Evolutionary conservation across 2,797 vertebrate species (phyloP), one percentile per base, ranked within the genome.

Genomic region (Typhlichthys eigenmanni): DNA sequence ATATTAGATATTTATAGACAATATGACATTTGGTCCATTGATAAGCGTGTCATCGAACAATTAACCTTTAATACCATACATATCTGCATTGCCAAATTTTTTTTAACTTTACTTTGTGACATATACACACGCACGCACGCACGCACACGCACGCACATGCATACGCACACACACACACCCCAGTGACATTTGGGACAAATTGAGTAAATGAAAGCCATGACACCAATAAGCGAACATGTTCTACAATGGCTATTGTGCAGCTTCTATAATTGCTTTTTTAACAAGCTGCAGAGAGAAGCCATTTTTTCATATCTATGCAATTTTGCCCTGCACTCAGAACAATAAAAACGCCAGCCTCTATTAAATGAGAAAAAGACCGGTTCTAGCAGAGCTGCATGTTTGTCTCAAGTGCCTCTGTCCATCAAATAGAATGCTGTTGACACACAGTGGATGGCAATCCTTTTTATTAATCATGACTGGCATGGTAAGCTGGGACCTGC

Each of bases 211-310:
- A 90, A 92, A 89, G 88, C 86, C 88, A 85, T 83, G 90, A 92
- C 88, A 92, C 88, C 87, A 90, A 91, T 92, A 88, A 91, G 83
- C 84, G 80, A 79, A 87, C 84, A 85, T 87, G 86, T 79, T 89
- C 84, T 68, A 91, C 87, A 90, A 90, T 90, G 83, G 87, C 87
- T 76, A 90, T 89, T 91, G 86, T 88, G 81, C 77, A 58, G 86
- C 85, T 79, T 80, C 87, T 82, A 89, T 92, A 92, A 92, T 91
- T 93, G 88, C 81, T 90, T 92, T 89, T 91, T 89, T 90, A 90
- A 91, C 90, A 91, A 91, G 90, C 83, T 83, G 81, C 75, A 73
- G 84, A 83, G 80, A 88, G 82, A 89, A 80, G 80, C 83, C 78
- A 82, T 87, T 88, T 89, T 88, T 87, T 84, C 89, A 90, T 91